phyloP scores from a whole-genome alignment of 2,888 invertebrate genomes.

The Nemurella pictetii region DNA sequence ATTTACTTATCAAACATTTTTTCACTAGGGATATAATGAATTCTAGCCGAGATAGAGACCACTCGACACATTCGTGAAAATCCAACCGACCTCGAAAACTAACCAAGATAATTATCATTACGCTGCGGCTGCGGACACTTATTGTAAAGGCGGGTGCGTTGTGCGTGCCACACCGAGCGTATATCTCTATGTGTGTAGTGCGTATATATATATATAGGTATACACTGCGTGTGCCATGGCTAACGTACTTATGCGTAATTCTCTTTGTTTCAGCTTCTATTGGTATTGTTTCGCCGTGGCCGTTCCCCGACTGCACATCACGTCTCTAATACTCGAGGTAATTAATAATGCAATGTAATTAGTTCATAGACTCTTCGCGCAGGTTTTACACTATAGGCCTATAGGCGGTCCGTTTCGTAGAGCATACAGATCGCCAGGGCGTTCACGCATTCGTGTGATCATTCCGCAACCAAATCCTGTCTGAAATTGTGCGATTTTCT shows the following conservation, averaged over 20 bases:
- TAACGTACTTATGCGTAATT: slow-evolving; percentile 4
- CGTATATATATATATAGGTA: background rate
- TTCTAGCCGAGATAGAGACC: background rate
- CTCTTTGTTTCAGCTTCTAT: slow-evolving; percentile 20
- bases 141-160: background rate
- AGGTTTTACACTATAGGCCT: background rate
- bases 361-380: slow-evolving; percentile 3
- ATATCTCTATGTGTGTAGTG: too few species aligned
- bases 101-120: background rate
- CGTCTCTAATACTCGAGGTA: slow-evolving; percentile 23
- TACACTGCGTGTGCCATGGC: background rate
- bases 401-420: background rate
- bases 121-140: background rate
- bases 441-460: background rate
- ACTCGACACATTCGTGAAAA: background rate
- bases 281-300: slow-evolving; percentile 6
- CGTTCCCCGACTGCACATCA: background rate
- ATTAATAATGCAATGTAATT: slow-evolving; percentile 29
- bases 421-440: background rate
- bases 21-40: background rate
- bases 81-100: background rate
- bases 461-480: background rate
- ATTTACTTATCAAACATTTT: background rate
- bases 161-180: background rate
- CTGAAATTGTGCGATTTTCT: too few species aligned